Evolutionary conservation across 1,140 invertebrate species (phyloP), one percentile per base, ranked within the genome.

Genomic region (Coelopa frigida): DNA sequence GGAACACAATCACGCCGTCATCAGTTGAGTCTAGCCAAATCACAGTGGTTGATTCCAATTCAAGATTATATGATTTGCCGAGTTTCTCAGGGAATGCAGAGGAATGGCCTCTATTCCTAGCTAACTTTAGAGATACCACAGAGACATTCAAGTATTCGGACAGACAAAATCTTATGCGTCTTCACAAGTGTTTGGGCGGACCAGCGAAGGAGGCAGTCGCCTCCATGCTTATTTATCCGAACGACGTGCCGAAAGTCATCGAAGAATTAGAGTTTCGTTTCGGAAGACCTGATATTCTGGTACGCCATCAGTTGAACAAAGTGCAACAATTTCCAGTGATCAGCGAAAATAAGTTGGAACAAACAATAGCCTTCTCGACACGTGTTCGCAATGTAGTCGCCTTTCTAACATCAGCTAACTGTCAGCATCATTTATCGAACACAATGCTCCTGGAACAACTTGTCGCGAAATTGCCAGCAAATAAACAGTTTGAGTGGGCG

Each of bases 121-220:
- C 36, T 22, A 47, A 14, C 24, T 47, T 20, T 17, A 33, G 26
- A 5, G 46, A 47, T 20, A 40, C 36, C 15, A 47, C 46, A 2
- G 21, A 22, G 4, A 29, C 21, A 23, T 40, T 47, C 15, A 18
- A 20, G 8, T 47, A 41, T 11, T 40, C 20, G 27, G 5, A 47
- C 29, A 10, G 26, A 1, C 46, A 47, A 23, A 47, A 47, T 41
- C 11, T 40, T 4, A 47, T 33, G 38, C 26, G 46, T 4, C 29
- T 47, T 2, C 46, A 47, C 7, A 47, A 47, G 21, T 35, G 15
- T 33, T 17, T 42, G 26, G 21, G 26, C 20, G 46, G 46, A 26
- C 21, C 12, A 26, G 46, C 46, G 10, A 40, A 27, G 7, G 5
- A 14, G 7, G 35, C 17, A 3, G 17, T 46, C 8, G 8, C 36